phyloP scores from a whole-genome alignment of 1,140 invertebrate species.

The Anadara kagoshimensis region DNA sequence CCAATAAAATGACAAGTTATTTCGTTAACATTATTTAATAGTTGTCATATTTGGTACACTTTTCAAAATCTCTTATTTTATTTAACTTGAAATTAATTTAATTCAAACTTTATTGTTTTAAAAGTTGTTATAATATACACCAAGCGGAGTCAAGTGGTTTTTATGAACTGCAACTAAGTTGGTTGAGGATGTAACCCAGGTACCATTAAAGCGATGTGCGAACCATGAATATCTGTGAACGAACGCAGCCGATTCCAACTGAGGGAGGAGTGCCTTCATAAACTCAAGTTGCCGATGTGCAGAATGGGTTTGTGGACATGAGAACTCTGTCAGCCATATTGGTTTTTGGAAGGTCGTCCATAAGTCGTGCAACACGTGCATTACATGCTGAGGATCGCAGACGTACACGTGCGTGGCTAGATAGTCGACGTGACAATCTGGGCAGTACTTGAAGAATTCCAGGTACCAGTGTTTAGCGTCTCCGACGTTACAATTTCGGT shows the following conservation, averaged over 20 bases:
- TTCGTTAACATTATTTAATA: too few relatives aligned
- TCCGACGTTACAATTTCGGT: too few relatives aligned
- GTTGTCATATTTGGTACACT: too few relatives aligned
- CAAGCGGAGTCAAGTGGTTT: not conserved
- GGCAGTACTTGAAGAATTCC: slow-evolving; percentile 46
- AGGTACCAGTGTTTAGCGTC: slow-evolving; percentile 36
- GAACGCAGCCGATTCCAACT: slow-evolving; percentile 42
- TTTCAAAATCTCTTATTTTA: too few relatives aligned
- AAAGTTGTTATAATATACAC: slow-evolving; percentile 6
- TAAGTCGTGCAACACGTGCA: slow-evolving; percentile 34
- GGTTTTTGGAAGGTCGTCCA: slow-evolving; percentile 42
- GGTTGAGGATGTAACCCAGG: not conserved
- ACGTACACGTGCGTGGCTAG: slow-evolving; percentile 46
- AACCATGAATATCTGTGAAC: slow-evolving; percentile 42
- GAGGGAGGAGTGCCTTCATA: slow-evolving; percentile 47
- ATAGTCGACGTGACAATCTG: slow-evolving; percentile 43
- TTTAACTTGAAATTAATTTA: too few relatives aligned
- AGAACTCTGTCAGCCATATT: slow-evolving; percentile 54
- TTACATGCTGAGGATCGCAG: slow-evolving; percentile 39
- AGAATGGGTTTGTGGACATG: slow-evolving; percentile 37
- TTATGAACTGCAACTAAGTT: not conserved
- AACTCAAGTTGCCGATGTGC: slow-evolving; percentile 36
- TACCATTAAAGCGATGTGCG: not conserved
- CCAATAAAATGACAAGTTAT: too few relatives aligned
- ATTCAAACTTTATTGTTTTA: too few relatives aligned